Base-by-base conservation (phyloP, 2,888 invertebrate species). In the Cynaeus angustus region DNA sequence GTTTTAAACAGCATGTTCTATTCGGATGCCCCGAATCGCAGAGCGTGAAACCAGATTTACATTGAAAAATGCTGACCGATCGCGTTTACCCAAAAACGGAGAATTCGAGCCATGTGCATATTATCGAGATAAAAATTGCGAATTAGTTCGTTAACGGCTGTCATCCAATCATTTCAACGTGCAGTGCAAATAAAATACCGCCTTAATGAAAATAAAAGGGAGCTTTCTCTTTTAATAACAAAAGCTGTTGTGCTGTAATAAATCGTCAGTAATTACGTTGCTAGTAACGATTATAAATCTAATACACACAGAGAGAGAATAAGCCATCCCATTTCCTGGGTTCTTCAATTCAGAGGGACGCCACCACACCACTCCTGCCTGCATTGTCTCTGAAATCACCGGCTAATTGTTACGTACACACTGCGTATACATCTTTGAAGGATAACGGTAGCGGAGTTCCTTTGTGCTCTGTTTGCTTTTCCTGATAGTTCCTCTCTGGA, bases 221-320 rank as follows among this genome's bases (percentile, higher is more conserved):
- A 65, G 68, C 66, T 66, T 66, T 71, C 70, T 66, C 68, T 68
- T 71, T 72, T 72, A 71, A 72, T 72, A 72, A 72, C 56, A 68
- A 70, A 61, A 58, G 65, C 70, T 66, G 66, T 68, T 68, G 56
- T 61, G 62, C 66, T 45, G 45, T 68, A 72, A 71, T 72, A 72
- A 72, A 72, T 72, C 66, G 66, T 68, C 28, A 28, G 71, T 72
- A 71, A 72, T 72, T 72, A 69, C 70, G 61, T 66, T 53, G 70
- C 48, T 61, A 66, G 56, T 68, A 70, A 68, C 72, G 72, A 71
- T 71, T 72, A 72, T 72, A 71, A 72, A 72, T 72, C 62, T 72
- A 61, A 71, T 70, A 64, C 65, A 71, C 65, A 64, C 48, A 66
- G 48, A 67, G 53, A 55, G 61, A 59, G 59, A 65, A 65, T 65